A percentile compares a stretch with the other conserved stretches of the same genome.
phyloP scores from a whole-genome alignment of 1,140 invertebrate species.

The Anagrus nilaparvatae region DNA sequence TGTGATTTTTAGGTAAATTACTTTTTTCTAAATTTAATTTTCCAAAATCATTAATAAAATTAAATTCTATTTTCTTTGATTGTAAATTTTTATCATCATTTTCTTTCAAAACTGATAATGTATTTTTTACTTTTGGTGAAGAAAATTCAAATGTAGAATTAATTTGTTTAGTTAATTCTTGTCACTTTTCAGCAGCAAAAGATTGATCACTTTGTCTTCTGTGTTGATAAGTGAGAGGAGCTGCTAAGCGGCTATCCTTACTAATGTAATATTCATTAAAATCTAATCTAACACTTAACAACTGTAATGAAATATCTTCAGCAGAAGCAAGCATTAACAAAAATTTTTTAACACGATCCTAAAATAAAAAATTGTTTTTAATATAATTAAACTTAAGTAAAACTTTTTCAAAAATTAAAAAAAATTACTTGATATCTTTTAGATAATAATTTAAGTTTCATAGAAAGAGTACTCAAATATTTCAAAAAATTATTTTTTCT shows the following conservation, averaged over 20 bases:
- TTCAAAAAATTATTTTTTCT: constrained; percentile 52
- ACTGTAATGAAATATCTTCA: constrained; percentile 69
- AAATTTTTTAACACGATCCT: constrained; percentile 69
- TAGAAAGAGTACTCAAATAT: constrained; percentile 49
- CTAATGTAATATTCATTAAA: constrained; percentile 86
- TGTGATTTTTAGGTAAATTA: too few relatives aligned
- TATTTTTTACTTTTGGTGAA: neutral
- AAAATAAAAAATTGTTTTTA: constrained; percentile 26
- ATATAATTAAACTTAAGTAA: neutral
- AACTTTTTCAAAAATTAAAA: constrained; percentile 19
- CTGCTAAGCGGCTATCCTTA: constrained; percentile 61
- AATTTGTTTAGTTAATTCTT: too few relatives aligned
- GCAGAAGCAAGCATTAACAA: constrained; percentile 69
- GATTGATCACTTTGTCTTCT: constrained; percentile 48
- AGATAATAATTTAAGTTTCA: constrained; percentile 54
- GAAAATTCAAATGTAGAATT: too few relatives aligned
- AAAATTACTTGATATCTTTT: constrained; percentile 49
- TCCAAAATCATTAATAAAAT: too few relatives aligned
- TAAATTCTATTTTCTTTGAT: too few relatives aligned
- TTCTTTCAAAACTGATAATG: constrained; percentile 1
- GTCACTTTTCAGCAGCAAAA: constrained; percentile 34
- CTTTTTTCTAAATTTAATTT: too few relatives aligned
- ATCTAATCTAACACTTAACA: constrained; percentile 81
- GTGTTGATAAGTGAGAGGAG: constrained; percentile 64
- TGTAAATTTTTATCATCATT: too few relatives aligned